Evolutionary conservation across 2,113 vertebrate species (phyloP).

Genomic region (Turdus rufiventris): DNA sequence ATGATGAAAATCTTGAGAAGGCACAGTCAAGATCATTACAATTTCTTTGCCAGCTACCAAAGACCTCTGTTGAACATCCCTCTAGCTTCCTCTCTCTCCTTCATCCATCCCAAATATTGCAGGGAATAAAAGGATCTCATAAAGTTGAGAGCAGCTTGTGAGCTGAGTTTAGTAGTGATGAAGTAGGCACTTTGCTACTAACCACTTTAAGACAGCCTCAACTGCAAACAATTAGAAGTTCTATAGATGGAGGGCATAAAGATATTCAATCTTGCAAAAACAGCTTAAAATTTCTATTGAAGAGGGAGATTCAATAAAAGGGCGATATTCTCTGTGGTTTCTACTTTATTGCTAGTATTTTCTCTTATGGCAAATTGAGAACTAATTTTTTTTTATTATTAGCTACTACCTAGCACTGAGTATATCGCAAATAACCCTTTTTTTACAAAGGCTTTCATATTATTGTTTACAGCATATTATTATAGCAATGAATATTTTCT

Average conservation of each 20-base stretch:
- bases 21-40: neutral
- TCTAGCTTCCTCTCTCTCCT: neutral
- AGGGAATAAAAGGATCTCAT: neutral
- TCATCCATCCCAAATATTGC: neutral
- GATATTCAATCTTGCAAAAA: neutral
- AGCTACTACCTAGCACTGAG: neutral
- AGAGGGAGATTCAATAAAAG: neutral
- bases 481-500: neutral
- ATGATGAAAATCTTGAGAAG: neutral
- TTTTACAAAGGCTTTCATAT: neutral
- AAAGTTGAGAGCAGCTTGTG: neutral
- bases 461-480: neutral
- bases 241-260: neutral
- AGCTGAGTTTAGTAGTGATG: neutral
- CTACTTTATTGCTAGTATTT: neutral
- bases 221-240: neutral
- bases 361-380: neutral
- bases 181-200: neutral
- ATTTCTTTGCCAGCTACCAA: neutral
- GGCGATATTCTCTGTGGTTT: neutral
- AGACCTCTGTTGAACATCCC: neutral
- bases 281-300: neutral
- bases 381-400: neutral
- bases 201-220: neutral
- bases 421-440: neutral